Evolutionary conservation across 2,888 invertebrate species (phyloP).

Genomic region (Pollenia labialis): DNA sequence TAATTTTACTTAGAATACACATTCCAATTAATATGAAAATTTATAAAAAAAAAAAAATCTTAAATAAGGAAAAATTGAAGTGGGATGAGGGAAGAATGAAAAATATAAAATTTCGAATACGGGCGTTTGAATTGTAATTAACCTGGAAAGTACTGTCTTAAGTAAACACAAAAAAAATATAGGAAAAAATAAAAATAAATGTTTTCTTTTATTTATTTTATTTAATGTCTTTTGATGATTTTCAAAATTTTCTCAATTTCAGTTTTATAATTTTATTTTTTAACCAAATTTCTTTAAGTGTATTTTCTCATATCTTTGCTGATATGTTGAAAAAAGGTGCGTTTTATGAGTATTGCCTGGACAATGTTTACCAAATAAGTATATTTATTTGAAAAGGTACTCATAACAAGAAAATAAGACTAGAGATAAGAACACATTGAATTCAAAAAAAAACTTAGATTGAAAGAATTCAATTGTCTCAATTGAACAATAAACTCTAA

Average conservation of each 20-base stretch:
- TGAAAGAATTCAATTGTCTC: constrained; percentile 67
- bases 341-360: constrained; percentile 37
- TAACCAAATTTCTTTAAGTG: constrained; percentile 16
- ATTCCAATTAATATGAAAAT: too few species aligned
- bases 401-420: constrained; percentile 13
- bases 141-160: background rate
- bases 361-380: constrained; percentile 41
- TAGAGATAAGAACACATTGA: constrained; percentile 31
- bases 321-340: constrained; percentile 36
- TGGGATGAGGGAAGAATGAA: too few species aligned
- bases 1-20: too few species aligned
- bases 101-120: too few species aligned
- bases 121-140: too few species aligned
- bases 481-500: constrained; percentile 53
- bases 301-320: background rate
- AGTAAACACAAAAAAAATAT: background rate
- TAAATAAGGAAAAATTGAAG: too few species aligned
- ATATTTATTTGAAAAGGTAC: constrained; percentile 1
- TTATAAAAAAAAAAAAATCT: too few species aligned
- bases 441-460: constrained; percentile 34
- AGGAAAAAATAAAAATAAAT: too few species aligned
- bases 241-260: too few species aligned
- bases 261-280: background rate
- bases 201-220: too few species aligned
- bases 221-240: too few species aligned